Conservation (phyloP, 2,113 vertebrate genomes). For the Callipepla squamata region DNA sequence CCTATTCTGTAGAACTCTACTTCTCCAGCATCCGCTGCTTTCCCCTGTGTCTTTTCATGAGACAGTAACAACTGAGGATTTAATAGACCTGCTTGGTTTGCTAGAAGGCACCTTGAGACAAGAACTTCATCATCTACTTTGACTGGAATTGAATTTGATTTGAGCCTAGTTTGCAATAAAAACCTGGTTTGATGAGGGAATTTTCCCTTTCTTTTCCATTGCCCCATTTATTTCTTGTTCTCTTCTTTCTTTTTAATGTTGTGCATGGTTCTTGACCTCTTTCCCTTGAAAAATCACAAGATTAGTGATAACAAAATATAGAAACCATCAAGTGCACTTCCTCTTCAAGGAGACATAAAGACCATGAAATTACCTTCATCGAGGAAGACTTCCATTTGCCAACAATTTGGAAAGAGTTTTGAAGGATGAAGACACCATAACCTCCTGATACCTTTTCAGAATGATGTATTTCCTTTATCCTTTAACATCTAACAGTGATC, state of each 20-base stretch:
- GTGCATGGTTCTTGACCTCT: not conserved
- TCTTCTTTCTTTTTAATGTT: not conserved
- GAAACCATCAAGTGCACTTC: not conserved
- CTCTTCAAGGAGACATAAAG: constrained; percentile 15
- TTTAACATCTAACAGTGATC: constrained; percentile 40
- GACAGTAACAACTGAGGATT: not conserved
- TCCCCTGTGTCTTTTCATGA: not conserved
- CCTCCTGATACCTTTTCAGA: constrained; percentile 22
- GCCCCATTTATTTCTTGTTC: not conserved
- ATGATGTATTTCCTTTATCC: constrained; percentile 64
- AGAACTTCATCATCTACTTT: not conserved
- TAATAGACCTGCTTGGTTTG: not conserved
- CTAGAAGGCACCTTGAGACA: not conserved
- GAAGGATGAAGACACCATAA: constrained; percentile 28
- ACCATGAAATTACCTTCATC: constrained; percentile 8
- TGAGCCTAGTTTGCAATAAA: not conserved
- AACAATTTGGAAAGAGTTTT: constrained; percentile 21
- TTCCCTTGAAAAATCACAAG: not conserved
- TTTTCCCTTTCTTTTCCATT: not conserved
- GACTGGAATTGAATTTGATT: not conserved
- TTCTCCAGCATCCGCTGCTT: not conserved
- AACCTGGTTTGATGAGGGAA: not conserved
- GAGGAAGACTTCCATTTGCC: constrained; percentile 23
- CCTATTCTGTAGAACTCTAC: not conserved
- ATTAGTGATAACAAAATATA: constrained; percentile 2